Evolutionary conservation across 2,113 vertebrate species (phyloP), one percentile per base, ranked within the genome.

Genomic region (Crypturellus undulatus): DNA sequence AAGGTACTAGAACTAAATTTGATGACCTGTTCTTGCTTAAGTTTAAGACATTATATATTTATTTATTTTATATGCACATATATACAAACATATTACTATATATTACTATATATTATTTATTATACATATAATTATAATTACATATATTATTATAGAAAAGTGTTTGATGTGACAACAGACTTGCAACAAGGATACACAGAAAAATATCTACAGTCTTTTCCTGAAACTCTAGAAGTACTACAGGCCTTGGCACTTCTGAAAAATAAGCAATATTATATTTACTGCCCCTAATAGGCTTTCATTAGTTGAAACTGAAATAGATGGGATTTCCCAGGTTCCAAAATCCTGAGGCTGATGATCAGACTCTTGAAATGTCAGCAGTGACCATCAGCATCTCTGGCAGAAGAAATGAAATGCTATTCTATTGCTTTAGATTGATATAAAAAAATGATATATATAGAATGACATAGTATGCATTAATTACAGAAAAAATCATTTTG

Each of bases 231-330:
- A 70, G 56, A 62, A 45, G 6, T 19, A 70, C 8, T 19, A n/a
- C 84, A 69, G 7, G 43, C 2, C 12, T 40, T 70, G 16, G 9
- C 7, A 42, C 1, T 4, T 73, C 80, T 84, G 42, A 60, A 78
- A 92, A 83, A 38, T 10, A 42, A 69, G 3, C 1, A 54, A 4
- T 32, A 43, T 30, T 79, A 4, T 34, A 51, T 36, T 81, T 54
- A 21, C 32, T 72, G 21, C 49, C 18, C 86, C 9, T 52, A 68
- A 62, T 3, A 82, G 32, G n/a, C 25, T 79, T 47, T 56, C 58
- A 81, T 81, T 45, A 92, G 21, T 18, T 63, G 16, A 30, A 80
- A 89, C 3, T 91, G 62, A 82, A 91, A 94, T 6, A 84, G 77
- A 93, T 32, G 6, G 9, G 36, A 49, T 78, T 21, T 65, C 25